Conservation (phyloP, 2,888 invertebrate species). For the Mythimna loreyi region DNA sequence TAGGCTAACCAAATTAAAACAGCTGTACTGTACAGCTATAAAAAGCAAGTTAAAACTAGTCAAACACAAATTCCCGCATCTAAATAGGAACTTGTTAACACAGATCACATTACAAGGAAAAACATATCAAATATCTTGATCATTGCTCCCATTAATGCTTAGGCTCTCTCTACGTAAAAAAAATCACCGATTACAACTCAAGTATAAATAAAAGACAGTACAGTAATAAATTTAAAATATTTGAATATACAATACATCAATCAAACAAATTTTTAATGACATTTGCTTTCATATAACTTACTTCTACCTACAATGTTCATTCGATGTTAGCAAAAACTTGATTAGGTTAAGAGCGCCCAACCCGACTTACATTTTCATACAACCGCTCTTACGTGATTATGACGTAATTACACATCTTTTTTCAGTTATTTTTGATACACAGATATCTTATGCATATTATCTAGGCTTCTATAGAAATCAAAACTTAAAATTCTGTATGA, state of each 20-base stretch:
- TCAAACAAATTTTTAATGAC: slow-evolving; percentile 49
- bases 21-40: too few relatives aligned
- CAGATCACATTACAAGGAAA: background rate
- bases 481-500: too few relatives aligned
- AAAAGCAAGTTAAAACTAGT: background rate
- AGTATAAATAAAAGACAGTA: slow-evolving; percentile 25
- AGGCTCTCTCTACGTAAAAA: background rate
- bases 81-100: background rate
- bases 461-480: too few relatives aligned
- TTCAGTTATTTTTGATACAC: too few relatives aligned
- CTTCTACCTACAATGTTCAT: slow-evolving; percentile 43
- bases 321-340: slow-evolving; percentile 53
- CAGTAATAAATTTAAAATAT: slow-evolving; percentile 15
- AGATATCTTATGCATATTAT: too few relatives aligned
- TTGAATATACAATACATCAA: slow-evolving; percentile 39
- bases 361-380: too few relatives aligned
- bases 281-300: slow-evolving; percentile 54
- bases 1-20: too few relatives aligned
- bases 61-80: background rate
- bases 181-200: slow-evolving; percentile 4
- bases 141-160: background rate
- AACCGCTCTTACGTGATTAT: too few relatives aligned
- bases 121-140: background rate
- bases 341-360: too few relatives aligned
- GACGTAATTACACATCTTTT: too few relatives aligned